Base-by-base conservation (phyloP, 2,797 vertebrate genomes). In the Sparus aurata region DNA sequence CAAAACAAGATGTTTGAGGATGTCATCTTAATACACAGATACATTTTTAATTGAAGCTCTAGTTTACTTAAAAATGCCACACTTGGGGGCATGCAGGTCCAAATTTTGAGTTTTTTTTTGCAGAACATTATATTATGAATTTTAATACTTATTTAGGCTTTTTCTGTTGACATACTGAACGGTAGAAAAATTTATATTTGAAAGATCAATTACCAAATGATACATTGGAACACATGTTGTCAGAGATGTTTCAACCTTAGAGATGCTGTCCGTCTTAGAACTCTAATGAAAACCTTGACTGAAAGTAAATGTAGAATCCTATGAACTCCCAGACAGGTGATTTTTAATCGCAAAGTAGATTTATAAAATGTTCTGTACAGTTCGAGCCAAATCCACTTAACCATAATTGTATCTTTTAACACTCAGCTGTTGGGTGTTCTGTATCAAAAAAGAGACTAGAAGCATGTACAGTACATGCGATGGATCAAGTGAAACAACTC, bases 351-450 rank as follows among this genome's bases (percentile, higher is more conserved):
- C 4, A 53, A n/a, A 62, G 55, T 50, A 20, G 54, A 61, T 62
- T 62, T 45, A 46, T 20, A 62, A 54, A 72, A 27, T 69, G 43
- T 25, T 61, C 57, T 58, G 47, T 63, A 27, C 20, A 69, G 62
- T 66, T 46, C 0, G 25, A 25, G 54, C 54, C 64, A 23, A 67
- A 59, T 45, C 38, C 4, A 68, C 53, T 63, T 73, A 34, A 64
- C n/a, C 5, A 13, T 64, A 27, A 54, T 60, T 54, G 55, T 50
- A 47, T 83, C 79, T 71, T 71, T 67, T 30, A 68, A 23, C 20
- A 46, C 57, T 63, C 17, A 53, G 57, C 62, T 75, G 66, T 81
- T 27, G 67, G 64, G 65, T 62, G 66, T 25, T 85, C 9, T 52
- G 15, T 47, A n/a, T 22, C 4, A 70, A 49, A 47, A 73, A 16